Evolutionary conservation across 2,888 invertebrate species (phyloP).

Genomic region (Deilephila porcellus): DNA sequence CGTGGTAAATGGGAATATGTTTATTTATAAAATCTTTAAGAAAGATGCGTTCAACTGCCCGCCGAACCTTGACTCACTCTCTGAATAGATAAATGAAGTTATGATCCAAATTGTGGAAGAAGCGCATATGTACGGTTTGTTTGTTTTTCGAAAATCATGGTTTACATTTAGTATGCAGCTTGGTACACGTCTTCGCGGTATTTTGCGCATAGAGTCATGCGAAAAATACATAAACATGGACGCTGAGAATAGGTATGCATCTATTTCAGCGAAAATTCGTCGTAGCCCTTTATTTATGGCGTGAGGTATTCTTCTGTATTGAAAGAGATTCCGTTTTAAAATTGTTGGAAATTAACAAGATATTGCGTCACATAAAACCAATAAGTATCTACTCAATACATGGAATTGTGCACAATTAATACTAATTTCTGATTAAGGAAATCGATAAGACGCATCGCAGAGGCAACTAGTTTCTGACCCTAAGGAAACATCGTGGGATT

Average conservation of each 20-base stretch:
- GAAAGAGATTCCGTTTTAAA: too few species aligned
- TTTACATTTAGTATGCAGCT: neutral
- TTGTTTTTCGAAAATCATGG: constrained; percentile 14
- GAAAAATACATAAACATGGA: neutral
- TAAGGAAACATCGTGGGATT: neutral
- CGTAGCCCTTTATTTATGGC: too few species aligned
- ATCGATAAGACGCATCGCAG: neutral
- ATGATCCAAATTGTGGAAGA: constrained; percentile 44
- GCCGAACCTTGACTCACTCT: constrained; percentile 66
- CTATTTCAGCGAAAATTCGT: neutral
- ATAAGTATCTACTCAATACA: neutral
- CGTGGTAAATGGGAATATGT: constrained; percentile 38
- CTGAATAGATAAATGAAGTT: constrained; percentile 62
- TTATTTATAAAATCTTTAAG: constrained; percentile 48
- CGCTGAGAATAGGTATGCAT: neutral
- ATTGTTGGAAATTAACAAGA: neutral
- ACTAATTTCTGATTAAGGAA: neutral
- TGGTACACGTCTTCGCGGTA: neutral
- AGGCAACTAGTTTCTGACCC: neutral
- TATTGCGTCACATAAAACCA: neutral
- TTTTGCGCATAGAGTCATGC: neutral
- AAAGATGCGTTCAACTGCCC: constrained; percentile 44
- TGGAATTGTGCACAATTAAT: neutral
- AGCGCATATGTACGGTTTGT: constrained; percentile 35
- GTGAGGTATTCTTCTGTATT: too few species aligned